Percentiles rank a stretch among this genome's conserved stretches.
Conservation (phyloP, 1,140 invertebrate genomes). For the Oncopodura yosiiana region DNA sequence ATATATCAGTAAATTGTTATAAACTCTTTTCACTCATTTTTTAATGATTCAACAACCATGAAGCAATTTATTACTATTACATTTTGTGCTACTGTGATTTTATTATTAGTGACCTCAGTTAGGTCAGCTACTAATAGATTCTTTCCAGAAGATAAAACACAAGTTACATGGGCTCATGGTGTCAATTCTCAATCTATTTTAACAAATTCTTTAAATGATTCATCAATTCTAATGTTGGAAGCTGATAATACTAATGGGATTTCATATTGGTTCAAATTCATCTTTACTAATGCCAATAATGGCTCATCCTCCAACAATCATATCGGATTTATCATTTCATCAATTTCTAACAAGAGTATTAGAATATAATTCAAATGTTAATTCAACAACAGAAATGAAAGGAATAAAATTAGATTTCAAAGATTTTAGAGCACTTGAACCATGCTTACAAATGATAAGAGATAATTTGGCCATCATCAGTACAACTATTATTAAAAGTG, state of each 20-base stretch:
- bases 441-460: conserved; percentile 51
- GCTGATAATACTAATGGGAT: conserved; percentile 70
- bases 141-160: conserved; percentile 51
- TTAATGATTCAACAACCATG: too few species aligned
- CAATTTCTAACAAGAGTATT: too few species aligned
- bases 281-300: conserved; percentile 58
- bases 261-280: conserved; percentile 38
- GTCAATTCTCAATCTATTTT: conserved; percentile 58
- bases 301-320: conserved; percentile 64
- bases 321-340: conserved; percentile 63
- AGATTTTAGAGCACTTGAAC: conserved; percentile 61
- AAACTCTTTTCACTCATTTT: too few species aligned
- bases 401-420: conserved; percentile 86
- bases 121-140: background rate
- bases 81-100: too few species aligned
- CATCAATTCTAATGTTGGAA: too few species aligned
- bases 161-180: conserved; percentile 70
- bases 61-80: too few species aligned
- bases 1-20: too few species aligned
- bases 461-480: background rate
- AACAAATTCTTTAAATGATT: conserved; percentile 42
- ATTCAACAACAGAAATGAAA: conserved; percentile 44
- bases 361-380: conserved; percentile 51
- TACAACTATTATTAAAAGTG: too few species aligned
- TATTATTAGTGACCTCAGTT: too few species aligned